A percentile compares a stretch with the other conserved stretches of the same genome.
phyloP scores from a whole-genome alignment of 2,113 vertebrate genomes.

The Melospiza melodia region DNA sequence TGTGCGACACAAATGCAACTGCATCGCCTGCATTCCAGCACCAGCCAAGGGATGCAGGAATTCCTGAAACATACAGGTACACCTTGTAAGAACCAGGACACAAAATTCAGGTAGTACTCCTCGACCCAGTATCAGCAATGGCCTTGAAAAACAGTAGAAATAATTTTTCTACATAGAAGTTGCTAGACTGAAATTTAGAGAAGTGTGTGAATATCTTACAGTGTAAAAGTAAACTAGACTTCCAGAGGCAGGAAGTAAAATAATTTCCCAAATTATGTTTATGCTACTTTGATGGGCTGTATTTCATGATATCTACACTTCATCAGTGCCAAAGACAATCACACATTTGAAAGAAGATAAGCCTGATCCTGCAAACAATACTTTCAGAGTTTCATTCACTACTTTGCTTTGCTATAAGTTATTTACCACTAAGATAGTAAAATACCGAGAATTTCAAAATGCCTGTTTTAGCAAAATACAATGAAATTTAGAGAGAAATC shows the following conservation, averaged over 20 bases:
- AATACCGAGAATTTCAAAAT: not conserved
- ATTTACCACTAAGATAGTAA: not conserved
- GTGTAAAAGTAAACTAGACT: not conserved
- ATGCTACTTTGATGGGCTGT: not conserved
- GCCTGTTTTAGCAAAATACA: not conserved
- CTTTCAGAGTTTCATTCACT: not conserved
- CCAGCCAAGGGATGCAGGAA: conserved; percentile 91
- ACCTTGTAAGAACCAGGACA: not conserved
- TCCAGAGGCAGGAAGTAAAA: not conserved
- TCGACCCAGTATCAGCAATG: not conserved
- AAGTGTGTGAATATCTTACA: not conserved
- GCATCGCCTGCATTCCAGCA: conserved; percentile 87
- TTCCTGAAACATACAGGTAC: conserved; percentile 75
- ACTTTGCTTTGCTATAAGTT: not conserved
- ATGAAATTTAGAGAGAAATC: not conserved
- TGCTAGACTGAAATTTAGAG: not conserved
- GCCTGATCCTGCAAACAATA: not conserved
- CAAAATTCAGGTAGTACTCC: not conserved
- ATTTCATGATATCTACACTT: not conserved
- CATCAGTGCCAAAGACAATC: not conserved
- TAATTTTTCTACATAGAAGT: not conserved
- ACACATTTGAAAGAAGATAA: not conserved
- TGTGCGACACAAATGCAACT: conserved; percentile 90
- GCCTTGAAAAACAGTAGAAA: not conserved
- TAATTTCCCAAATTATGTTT: not conserved